A percentile compares a stretch with the other conserved stretches of the same genome.
phyloP scores from a whole-genome alignment of 1,140 invertebrate genomes.

The Aradophagus sp. region DNA sequence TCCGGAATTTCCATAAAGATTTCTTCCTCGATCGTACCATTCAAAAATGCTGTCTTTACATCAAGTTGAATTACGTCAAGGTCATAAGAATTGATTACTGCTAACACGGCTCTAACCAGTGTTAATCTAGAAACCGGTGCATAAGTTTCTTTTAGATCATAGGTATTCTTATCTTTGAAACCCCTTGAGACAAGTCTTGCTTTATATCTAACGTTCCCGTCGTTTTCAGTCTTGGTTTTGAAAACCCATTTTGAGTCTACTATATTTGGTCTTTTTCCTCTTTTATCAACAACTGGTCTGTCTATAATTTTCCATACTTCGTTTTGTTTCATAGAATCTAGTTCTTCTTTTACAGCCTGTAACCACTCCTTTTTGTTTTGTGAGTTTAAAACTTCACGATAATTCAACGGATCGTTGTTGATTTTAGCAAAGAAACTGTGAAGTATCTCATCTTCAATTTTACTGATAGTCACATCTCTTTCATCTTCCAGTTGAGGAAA shows the following conservation, averaged over 20 bases:
- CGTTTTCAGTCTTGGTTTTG: neutral
- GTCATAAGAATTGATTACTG: conserved; percentile 19
- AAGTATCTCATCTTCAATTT: conserved; percentile 1
- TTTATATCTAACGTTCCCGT: conserved; percentile 8
- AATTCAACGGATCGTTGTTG: conserved; percentile 9
- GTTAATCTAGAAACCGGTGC: too few relatives aligned
- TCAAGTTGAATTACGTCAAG: conserved; percentile 48
- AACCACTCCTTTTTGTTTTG: conserved; percentile 1
- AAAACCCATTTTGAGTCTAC: conserved; percentile 3
- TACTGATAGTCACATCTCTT: too few relatives aligned
- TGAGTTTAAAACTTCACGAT: conserved; percentile 6
- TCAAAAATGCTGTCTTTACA: conserved; percentile 57
- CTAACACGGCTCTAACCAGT: conserved; percentile 18
- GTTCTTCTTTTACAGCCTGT: conserved; percentile 8
- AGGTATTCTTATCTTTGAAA: conserved; percentile 3
- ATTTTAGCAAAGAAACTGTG: conserved; percentile 9
- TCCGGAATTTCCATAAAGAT: conserved; percentile 69
- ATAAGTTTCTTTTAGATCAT: too few relatives aligned
- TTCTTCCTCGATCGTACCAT: conserved; percentile 32
- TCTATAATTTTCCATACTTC: conserved; percentile 7
- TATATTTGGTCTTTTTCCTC: neutral
- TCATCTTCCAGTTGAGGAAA: neutral
- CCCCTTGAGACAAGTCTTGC: conserved; percentile 10
- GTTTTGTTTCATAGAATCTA: conserved; percentile 11
- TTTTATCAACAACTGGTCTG: conserved; percentile 3